Evolutionary conservation across 2,888 invertebrate genomes (phyloP).

Genomic region (Clunio marinus): DNA sequence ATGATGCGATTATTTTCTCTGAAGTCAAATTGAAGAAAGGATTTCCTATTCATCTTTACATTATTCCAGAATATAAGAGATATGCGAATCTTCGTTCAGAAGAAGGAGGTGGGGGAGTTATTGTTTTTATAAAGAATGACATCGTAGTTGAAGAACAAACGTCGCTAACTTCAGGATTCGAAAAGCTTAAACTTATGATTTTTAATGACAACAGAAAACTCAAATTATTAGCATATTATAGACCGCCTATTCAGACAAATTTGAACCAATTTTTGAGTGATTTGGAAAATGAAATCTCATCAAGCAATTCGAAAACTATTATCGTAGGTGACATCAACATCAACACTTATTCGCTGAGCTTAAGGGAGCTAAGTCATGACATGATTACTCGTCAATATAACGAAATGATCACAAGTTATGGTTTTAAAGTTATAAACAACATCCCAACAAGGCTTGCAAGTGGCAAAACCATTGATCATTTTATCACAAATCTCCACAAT

Average conservation of each 20-base stretch:
- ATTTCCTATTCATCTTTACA: background rate
- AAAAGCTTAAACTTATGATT: background rate
- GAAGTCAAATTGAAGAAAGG: background rate
- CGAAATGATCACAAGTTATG: background rate
- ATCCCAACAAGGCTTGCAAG: background rate
- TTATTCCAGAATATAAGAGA: background rate
- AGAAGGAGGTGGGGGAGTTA: background rate
- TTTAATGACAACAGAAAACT: background rate
- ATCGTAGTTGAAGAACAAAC: background rate
- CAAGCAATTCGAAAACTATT: background rate
- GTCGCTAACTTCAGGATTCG: background rate
- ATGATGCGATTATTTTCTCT: background rate
- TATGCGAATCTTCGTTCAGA: background rate
- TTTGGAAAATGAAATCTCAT: background rate
- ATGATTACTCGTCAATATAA: background rate
- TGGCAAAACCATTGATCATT: background rate
- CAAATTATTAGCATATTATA: background rate
- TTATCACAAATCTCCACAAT: background rate
- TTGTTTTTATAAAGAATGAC: background rate
- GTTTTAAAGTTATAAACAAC: background rate
- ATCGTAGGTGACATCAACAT: background rate
- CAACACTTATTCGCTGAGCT: background rate
- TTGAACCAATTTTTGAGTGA: background rate
- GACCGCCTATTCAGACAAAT: background rate
- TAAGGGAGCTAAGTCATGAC: background rate